Conservation (phyloP, 2,888 invertebrate genomes). For the Perizoma flavofasciatum region DNA sequence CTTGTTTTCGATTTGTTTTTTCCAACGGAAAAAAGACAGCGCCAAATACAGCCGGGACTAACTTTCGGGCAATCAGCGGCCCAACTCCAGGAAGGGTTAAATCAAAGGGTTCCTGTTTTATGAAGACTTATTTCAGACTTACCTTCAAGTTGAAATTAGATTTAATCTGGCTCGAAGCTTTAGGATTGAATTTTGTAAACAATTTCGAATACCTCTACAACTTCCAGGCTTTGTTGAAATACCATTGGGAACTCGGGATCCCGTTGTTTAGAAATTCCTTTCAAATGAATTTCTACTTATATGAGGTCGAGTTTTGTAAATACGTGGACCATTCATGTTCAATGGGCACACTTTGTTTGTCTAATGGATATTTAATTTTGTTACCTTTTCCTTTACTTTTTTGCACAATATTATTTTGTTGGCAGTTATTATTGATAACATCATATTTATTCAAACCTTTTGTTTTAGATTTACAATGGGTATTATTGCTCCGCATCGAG, state of each 20-base stretch:
- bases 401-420: conserved; percentile 24
- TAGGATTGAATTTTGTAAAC: conserved; percentile 84
- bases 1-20: conserved; percentile 81
- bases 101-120: conserved; percentile 84
- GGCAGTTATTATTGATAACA: conserved; percentile 4
- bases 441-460: conserved; percentile 8
- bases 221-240: conserved; percentile 82
- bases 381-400: conserved; percentile 52
- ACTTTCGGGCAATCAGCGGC: conserved; percentile 81
- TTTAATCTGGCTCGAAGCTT: conserved; percentile 83
- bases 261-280: conserved; percentile 80
- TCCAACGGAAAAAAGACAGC: conserved; percentile 71
- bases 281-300: conserved; percentile 78
- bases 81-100: conserved; percentile 79
- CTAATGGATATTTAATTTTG: conserved; percentile 68
- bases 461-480: conserved; percentile 2
- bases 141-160: conserved; percentile 84
- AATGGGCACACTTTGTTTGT: conserved; percentile 54
- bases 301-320: conserved; percentile 72
- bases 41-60: conserved; percentile 69
- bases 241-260: conserved; percentile 78
- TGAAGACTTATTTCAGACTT: conserved; percentile 84
- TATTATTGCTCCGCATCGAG: background rate
- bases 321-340: conserved; percentile 61
- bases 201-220: conserved; percentile 83